Evolutionary conservation across 2,888 invertebrate species (phyloP).

Genomic region (Cephus spinipes): DNA sequence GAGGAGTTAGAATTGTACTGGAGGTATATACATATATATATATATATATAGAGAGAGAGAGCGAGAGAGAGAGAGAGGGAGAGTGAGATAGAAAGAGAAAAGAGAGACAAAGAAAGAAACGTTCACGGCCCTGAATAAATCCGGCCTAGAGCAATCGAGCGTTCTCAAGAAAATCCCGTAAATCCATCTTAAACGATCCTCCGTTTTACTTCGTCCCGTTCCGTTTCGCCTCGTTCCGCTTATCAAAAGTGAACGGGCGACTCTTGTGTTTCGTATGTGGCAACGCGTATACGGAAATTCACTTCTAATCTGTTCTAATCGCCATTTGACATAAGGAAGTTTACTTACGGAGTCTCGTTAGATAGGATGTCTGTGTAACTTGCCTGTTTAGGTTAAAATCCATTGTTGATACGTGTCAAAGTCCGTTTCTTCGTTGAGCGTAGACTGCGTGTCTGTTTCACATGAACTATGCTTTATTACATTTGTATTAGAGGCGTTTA

Average conservation of each 20-base stretch:
- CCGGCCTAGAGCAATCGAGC: neutral
- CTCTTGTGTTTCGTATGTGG: neutral
- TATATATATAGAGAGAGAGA: too few relatives aligned
- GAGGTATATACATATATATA: neutral
- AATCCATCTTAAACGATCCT: neutral
- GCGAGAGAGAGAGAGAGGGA: neutral
- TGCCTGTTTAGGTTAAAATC: neutral
- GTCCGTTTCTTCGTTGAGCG: neutral
- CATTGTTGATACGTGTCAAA: neutral
- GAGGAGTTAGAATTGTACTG: neutral
- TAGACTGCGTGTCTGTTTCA: neutral
- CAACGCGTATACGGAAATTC: neutral
- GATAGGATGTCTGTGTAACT: neutral
- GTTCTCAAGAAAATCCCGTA: neutral
- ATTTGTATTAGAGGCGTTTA: neutral
- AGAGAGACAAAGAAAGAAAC: constrained; percentile 2
- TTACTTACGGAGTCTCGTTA: neutral
- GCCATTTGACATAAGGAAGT: neutral
- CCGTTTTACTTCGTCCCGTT: neutral
- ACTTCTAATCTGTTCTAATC: neutral
- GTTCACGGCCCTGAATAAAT: neutral
- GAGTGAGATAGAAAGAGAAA: neutral
- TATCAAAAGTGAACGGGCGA: neutral
- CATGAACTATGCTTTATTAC: neutral
- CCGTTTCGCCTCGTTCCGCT: neutral